phyloP scores from a whole-genome alignment of 2,797 vertebrate species.

The Sebastes iracundus region DNA sequence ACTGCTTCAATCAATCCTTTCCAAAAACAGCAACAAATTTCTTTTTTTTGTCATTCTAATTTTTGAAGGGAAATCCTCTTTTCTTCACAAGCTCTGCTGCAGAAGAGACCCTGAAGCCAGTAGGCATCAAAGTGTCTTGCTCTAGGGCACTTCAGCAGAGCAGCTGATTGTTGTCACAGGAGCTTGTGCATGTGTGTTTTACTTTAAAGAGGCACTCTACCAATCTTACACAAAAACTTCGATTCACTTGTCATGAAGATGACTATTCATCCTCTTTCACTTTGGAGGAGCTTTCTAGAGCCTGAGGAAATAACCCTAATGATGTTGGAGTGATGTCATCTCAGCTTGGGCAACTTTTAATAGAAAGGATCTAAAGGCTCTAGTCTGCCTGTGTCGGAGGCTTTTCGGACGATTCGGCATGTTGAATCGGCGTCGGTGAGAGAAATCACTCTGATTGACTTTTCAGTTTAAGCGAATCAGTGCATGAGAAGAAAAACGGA shows the following conservation, averaged over 20 bases:
- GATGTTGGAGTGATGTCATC: background rate
- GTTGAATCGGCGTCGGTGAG: no score
- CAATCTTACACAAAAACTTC: background rate
- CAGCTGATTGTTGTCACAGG: background rate
- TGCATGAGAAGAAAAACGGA: no score
- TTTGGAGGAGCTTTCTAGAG: background rate
- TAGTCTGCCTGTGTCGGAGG: no score
- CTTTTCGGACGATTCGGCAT: no score
- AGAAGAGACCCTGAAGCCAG: background rate
- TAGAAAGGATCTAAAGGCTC: background rate
- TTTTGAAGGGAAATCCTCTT: background rate
- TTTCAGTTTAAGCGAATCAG: no score
- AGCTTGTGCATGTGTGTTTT: background rate
- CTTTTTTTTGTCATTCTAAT: background rate
- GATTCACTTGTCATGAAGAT: background rate
- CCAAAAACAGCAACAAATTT: background rate
- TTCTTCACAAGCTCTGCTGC: background rate
- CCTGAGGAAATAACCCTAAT: background rate
- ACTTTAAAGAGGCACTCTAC: background rate
- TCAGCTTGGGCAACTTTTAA: background rate
- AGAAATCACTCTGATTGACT: no score
- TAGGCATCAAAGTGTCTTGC: background rate
- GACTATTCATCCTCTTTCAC: background rate
- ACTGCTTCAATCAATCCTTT: background rate
- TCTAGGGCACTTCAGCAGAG: slow-evolving; percentile 2